Percentiles rank a stretch among this genome's conserved stretches.
These are phyloP conservation scores for Xiphophorus hellerii DNA, from an alignment of 2,113 vertebrate species.

Conservation along the genomic window DNA sequence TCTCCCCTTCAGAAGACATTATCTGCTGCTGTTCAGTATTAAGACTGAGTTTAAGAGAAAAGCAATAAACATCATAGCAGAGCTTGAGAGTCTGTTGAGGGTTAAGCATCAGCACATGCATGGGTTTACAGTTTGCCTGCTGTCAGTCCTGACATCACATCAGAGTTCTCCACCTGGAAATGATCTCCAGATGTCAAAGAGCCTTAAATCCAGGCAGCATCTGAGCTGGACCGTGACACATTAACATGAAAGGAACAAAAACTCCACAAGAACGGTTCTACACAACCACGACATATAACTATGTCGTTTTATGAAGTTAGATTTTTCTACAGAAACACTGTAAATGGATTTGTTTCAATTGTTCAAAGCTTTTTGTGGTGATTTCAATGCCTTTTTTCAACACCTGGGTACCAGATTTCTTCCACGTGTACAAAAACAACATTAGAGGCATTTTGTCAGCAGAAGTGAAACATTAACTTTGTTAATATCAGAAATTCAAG, in stretches of 20 bases:
- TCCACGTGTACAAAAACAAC: too few relatives aligned
- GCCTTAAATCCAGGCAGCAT: background rate
- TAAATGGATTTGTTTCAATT: background rate
- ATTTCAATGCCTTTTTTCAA: background rate
- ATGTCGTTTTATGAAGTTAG: background rate
- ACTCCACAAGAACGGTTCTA: background rate
- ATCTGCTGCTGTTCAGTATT: conserved; percentile 65
- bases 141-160: conserved; percentile 39
- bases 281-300: background rate
- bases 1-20: conserved; percentile 31
- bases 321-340: background rate
- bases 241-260: background rate
- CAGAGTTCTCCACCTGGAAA: conserved; percentile 34
- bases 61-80: conserved; percentile 45
- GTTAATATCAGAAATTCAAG: background rate
- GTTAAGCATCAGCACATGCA: conserved; percentile 33
- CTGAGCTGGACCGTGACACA: conserved; percentile 19
- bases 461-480: background rate
- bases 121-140: conserved; percentile 37
- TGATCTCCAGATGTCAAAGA: conserved; percentile 9
- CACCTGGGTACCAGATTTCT: too few relatives aligned
- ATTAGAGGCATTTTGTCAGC: too few relatives aligned
- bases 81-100: conserved; percentile 32
- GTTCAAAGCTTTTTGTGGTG: background rate
- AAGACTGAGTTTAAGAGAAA: conserved; percentile 40